A percentile compares a stretch with the other conserved stretches of the same genome.
Evolutionary conservation across 37 sponge, comb jelly and placozoan genomes (phyloP).

Genomic region (Oscarella lobularis): DNA sequence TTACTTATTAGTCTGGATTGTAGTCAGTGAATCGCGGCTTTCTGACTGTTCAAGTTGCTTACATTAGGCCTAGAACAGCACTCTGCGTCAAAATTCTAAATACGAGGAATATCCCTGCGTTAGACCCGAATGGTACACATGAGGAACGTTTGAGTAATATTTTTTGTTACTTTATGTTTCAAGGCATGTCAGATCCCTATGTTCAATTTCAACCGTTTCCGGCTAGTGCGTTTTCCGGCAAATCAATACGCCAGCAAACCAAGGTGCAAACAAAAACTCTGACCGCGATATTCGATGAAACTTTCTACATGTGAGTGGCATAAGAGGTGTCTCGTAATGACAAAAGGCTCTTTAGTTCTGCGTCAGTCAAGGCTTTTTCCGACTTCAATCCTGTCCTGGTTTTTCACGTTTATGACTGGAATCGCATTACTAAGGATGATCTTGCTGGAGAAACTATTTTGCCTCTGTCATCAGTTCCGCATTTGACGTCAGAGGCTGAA

Average conservation of each 20-base stretch:
- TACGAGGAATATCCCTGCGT: background rate
- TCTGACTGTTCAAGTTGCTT: background rate
- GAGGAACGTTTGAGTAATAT: no score
- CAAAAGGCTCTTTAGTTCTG: no score
- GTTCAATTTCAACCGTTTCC: background rate
- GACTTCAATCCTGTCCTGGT: no score
- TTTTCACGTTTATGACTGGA: background rate
- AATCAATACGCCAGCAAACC: background rate
- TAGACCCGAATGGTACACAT: background rate
- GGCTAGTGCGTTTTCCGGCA: background rate
- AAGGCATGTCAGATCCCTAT: background rate
- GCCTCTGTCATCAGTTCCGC: background rate
- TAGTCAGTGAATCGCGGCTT: background rate
- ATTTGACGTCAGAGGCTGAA: background rate
- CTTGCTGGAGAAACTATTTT: background rate
- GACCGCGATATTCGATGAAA: background rate
- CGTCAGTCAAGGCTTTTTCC: no score
- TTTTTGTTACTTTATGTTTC: background rate
- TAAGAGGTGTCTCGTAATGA: no score
- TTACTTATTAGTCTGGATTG: no score
- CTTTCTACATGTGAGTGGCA: background rate
- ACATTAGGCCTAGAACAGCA: background rate
- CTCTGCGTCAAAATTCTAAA: background rate
- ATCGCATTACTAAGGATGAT: background rate
- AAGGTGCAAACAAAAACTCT: background rate